A percentile compares a stretch with the other conserved stretches of the same genome.
Evolutionary conservation across 2,113 vertebrate species (phyloP).

Genomic region (Barnardius zonarius): DNA sequence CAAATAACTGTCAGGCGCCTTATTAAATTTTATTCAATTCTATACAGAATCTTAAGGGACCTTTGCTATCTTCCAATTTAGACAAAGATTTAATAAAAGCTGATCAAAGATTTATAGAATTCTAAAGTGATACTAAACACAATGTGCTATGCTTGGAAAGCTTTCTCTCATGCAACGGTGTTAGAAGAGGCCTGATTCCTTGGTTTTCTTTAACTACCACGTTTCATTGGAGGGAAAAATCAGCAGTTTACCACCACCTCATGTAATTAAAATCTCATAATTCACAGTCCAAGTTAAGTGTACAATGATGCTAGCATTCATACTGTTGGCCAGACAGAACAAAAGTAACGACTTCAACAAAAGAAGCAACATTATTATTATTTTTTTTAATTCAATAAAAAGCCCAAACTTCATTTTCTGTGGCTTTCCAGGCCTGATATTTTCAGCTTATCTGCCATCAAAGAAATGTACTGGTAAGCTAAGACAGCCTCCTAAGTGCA

Average conservation of each 20-base stretch:
- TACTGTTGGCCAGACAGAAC: not conserved
- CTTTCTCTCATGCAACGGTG: slow-evolving; percentile 8
- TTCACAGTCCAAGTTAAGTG: not conserved
- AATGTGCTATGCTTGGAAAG: slow-evolving; percentile 41
- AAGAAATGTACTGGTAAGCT: not conserved
- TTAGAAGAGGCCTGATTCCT: not conserved
- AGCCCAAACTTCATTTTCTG: not conserved
- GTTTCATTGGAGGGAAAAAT: slow-evolving; percentile 5
- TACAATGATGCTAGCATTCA: not conserved
- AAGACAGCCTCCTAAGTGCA: not conserved
- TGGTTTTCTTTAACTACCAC: not conserved
- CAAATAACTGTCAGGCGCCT: slow-evolving; percentile 69
- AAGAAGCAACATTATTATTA: not conserved
- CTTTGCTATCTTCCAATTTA: slow-evolving; percentile 70
- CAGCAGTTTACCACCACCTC: slow-evolving; percentile 5
- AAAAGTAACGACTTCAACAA: not conserved
- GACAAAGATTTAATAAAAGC: slow-evolving; percentile 77
- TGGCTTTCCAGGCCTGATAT: not conserved
- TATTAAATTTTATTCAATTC: slow-evolving; percentile 77
- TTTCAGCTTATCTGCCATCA: not conserved
- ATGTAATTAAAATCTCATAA: slow-evolving; percentile 12
- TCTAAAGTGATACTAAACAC: slow-evolving; percentile 74
- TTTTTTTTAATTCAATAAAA: not conserved
- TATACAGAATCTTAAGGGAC: slow-evolving; percentile 69
- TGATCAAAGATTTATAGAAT: slow-evolving; percentile 79